Conservation (phyloP, 1,140 invertebrate species). For the Trinorchestia longiramus region DNA sequence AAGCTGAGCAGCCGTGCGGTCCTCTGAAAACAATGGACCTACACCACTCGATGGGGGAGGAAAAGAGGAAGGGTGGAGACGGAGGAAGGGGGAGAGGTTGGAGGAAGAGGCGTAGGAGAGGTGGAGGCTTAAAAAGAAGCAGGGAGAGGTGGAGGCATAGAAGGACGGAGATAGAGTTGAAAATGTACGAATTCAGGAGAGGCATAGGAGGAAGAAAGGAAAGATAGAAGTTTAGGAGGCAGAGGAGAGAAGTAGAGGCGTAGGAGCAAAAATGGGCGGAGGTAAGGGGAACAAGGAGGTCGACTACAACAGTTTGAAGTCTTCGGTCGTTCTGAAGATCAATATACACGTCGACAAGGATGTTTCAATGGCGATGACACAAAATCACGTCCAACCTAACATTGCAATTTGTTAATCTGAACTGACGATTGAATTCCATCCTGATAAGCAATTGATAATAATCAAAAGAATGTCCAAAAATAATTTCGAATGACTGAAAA, state of each 20-base stretch:
- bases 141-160: too few species aligned
- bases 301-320: neutral
- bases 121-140: too few species aligned
- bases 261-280: neutral
- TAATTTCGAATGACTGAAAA: neutral
- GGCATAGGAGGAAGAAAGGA: too few species aligned
- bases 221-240: too few species aligned
- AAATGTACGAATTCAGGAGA: too few species aligned
- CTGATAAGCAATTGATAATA: neutral
- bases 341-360: neutral
- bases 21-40: conserved; percentile 38
- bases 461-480: neutral
- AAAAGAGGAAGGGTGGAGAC: neutral
- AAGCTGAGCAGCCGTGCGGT: conserved; percentile 23
- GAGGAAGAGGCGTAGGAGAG: too few species aligned
- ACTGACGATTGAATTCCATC: neutral
- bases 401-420: neutral
- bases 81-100: too few species aligned
- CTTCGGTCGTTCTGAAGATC: neutral
- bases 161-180: too few species aligned
- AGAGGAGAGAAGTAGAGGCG: neutral
- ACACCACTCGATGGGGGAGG: neutral
- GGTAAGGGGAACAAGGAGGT: neutral
- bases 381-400: neutral
- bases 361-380: neutral